Conservation (phyloP, 2,888 invertebrate species). For the Serripes groenlandicus region DNA sequence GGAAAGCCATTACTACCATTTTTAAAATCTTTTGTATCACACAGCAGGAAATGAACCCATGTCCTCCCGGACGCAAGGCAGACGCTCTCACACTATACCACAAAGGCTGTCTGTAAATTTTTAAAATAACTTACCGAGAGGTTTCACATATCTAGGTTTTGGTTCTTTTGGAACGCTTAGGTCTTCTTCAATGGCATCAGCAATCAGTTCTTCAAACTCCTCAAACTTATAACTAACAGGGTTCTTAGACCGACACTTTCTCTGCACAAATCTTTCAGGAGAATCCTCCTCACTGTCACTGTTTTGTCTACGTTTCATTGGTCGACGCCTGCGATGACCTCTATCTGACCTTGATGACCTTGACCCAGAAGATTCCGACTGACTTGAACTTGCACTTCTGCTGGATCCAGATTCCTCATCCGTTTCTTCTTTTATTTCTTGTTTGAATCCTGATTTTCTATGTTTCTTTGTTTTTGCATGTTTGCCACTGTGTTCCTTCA, state of each 20-base stretch:
- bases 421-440: background rate
- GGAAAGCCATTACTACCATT: too few species aligned
- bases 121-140: slow-evolving; percentile 53
- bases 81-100: background rate
- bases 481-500: too few species aligned
- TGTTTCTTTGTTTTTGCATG: too few species aligned
- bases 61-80: too few species aligned
- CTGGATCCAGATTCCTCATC: slow-evolving; percentile 11
- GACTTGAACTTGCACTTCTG: slow-evolving; percentile 28
- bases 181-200: slow-evolving; percentile 90
- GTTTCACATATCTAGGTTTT: slow-evolving; percentile 60
- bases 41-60: too few species aligned
- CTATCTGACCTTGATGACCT: background rate
- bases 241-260: slow-evolving; percentile 88
- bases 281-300: slow-evolving; percentile 17
- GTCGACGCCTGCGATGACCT: background rate
- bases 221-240: slow-evolving; percentile 92
- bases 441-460: background rate
- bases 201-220: slow-evolving; percentile 98
- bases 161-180: slow-evolving; percentile 67
- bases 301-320: slow-evolving; percentile 1
- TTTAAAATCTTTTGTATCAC: too few species aligned
- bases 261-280: slow-evolving; percentile 13
- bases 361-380: slow-evolving; percentile 20
- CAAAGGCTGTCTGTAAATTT: background rate